Evolutionary conservation across 2,113 vertebrate genomes (phyloP), one percentile per base, ranked within the genome.

Genomic region (Chionodraco myersi): DNA sequence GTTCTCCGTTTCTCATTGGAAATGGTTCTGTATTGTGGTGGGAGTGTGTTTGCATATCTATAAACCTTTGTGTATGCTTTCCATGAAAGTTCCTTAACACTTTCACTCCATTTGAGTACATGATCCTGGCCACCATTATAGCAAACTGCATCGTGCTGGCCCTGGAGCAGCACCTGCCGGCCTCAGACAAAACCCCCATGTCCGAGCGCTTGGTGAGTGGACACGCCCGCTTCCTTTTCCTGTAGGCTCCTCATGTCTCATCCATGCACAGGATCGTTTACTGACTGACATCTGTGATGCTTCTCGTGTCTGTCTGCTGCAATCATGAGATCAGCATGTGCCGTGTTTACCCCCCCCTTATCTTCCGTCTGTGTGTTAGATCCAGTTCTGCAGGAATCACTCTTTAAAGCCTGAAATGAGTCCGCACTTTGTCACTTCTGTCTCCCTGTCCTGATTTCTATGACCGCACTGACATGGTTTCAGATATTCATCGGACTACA

Each of bases 81-180:
- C 58, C 69, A 13, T 5, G 15, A 15, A 14, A 64, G 12, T 88
- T 95, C 95, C 93, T 97, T 97, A 94, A 97, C 96, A 26, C 52
- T 70, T 41, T 26, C 88, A 99, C 98, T 97, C 98, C 97, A 65
- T 99, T 99, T 90, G 98, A 99, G 92, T 99, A 99, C 90, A 96
- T 99, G 97, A 98, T 99, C 92, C 94, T 99, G 90, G 97, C 98
- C 90, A 99, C 98, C 86, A 99, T 99, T 81, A 99, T 99, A 83
- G 97, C 98, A 85, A 99, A 99, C 94, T 99, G 98, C 90, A 99
- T 99, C 4, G 98, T 99, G 66, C 88, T 99, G 95, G 98, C 97
- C 3, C 83, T 99, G 96, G 98, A 99, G 86, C 97, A 99, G 83
- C 97, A 98, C 91, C 94, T 99, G 18, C 98, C 98, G 0, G 96